Percentiles rank a stretch among this genome's conserved stretches.
Conservation (phyloP, 2,113 vertebrate species). For the Vidua macroura region DNA sequence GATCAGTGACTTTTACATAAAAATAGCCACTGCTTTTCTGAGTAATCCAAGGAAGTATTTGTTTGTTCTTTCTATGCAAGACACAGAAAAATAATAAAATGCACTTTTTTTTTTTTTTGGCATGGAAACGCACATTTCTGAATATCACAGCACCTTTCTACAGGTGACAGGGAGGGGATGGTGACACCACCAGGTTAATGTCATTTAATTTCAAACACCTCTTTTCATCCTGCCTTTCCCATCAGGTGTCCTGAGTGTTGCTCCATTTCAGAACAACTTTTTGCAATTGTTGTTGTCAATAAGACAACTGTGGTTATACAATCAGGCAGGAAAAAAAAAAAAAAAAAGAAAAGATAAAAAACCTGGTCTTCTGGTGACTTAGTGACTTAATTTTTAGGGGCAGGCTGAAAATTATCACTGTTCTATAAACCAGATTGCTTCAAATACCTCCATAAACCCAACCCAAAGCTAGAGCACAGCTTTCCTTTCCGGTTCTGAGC, state of each 20-base stretch:
- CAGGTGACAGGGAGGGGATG: neutral
- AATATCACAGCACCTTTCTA: neutral
- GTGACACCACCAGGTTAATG: neutral
- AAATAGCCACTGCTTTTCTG: neutral
- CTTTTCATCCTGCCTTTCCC: neutral
- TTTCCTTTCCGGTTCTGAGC: neutral
- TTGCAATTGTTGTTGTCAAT: neutral
- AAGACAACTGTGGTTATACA: neutral
- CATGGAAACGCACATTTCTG: neutral
- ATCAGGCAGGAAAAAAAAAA: neutral
- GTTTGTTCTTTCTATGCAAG: neutral
- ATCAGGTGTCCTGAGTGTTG: neutral
- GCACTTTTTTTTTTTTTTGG: accelerated
- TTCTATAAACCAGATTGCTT: neutral
- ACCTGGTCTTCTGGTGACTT: neutral
- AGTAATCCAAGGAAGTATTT: neutral
- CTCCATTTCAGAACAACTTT: neutral
- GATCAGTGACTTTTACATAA: neutral
- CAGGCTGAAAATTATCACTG: neutral
- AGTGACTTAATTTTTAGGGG: neutral
- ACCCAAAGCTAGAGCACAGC: neutral
- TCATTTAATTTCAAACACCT: neutral
- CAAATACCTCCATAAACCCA: neutral
- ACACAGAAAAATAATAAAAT: neutral
- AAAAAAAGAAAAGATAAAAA: neutral